phyloP scores from a whole-genome alignment of 2,888 invertebrate genomes.

The Agrochola macilenta region DNA sequence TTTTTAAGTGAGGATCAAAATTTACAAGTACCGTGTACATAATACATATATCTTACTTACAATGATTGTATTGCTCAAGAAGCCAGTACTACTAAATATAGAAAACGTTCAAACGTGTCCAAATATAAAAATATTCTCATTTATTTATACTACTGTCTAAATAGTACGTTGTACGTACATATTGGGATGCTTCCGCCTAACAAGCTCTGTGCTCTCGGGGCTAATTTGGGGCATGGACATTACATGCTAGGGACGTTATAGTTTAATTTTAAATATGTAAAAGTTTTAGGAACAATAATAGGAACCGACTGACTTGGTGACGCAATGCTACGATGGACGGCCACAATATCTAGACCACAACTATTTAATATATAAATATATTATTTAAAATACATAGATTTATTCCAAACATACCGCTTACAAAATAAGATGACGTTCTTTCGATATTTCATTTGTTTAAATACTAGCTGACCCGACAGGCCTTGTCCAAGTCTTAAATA shows the following conservation, averaged over 20 bases:
- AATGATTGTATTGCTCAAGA: conserved; percentile 44
- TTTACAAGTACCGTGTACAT: conserved; percentile 27
- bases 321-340: conserved; percentile 9
- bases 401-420: not conserved
- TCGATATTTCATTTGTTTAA: not conserved
- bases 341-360: not conserved
- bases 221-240: conserved; percentile 17
- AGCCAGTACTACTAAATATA: conserved; percentile 39
- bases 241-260: not conserved
- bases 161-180: conserved; percentile 12
- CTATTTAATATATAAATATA: conserved; percentile 14
- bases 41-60: conserved; percentile 46
- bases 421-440: conserved; percentile 1
- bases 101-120: conserved; percentile 62
- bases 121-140: conserved; percentile 64
- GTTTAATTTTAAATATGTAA: conserved; percentile 23
- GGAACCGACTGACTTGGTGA: not conserved
- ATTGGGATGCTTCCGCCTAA: conserved; percentile 18
- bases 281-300: conserved; percentile 39
- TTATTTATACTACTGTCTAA: conserved; percentile 42
- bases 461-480: not conserved
- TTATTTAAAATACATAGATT: conserved; percentile 18
- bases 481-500: not conserved
- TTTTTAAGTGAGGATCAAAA: conserved; percentile 22
- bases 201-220: conserved; percentile 31